Evolutionary conservation across 2,888 invertebrate genomes (phyloP).

Genomic region (Microctonus hyperodae): DNA sequence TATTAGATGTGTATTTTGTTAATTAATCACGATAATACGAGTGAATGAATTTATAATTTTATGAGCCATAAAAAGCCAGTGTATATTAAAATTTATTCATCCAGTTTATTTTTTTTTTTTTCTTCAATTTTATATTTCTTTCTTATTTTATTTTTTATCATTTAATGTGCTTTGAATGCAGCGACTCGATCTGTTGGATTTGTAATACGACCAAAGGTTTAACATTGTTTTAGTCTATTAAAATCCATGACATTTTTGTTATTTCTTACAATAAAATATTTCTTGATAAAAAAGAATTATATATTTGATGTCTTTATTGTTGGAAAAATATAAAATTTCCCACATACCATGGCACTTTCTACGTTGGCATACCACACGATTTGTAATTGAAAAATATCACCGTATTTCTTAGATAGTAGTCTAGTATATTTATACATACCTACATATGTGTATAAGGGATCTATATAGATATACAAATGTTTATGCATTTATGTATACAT

Average conservation of each 20-base stretch:
- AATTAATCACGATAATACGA: background rate
- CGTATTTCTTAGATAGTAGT: background rate
- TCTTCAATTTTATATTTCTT: background rate
- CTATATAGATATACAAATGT: background rate
- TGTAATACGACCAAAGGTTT: background rate
- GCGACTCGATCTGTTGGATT: background rate
- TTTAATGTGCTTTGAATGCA: background rate
- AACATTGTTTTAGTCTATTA: background rate
- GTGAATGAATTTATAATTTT: background rate
- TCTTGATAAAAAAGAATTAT: background rate
- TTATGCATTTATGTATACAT: constrained; percentile 15
- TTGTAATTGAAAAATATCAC: constrained; percentile 4
- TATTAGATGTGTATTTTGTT: background rate
- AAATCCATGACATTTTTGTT: background rate
- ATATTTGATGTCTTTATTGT: background rate
- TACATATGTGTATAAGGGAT: background rate
- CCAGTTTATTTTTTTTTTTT: background rate
- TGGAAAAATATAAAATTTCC: background rate
- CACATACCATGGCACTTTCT: constrained; percentile 1
- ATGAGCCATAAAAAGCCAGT: background rate
- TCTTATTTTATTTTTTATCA: background rate
- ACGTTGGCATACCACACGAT: background rate
- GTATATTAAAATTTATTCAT: background rate
- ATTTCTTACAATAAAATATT: background rate
- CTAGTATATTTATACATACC: too few species aligned